Conservation (phyloP, 2,797 vertebrate genomes). For the Sebastes itinus region DNA sequence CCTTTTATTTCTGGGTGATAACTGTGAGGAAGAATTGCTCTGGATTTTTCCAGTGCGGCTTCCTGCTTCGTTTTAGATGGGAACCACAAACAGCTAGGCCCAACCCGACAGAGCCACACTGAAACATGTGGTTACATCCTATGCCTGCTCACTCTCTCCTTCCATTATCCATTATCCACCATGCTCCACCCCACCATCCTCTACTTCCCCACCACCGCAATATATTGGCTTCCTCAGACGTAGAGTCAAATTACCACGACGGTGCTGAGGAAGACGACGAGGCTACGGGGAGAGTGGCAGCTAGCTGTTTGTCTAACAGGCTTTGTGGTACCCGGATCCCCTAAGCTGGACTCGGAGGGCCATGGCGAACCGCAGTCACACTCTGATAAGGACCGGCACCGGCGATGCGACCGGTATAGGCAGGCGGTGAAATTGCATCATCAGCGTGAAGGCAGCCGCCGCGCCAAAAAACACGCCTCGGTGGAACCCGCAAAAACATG, state of each 20-base stretch:
- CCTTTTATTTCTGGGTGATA: conserved; percentile 44
- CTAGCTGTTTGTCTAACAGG: conserved; percentile 56
- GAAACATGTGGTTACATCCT: conserved; percentile 68
- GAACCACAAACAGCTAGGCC: conserved; percentile 67
- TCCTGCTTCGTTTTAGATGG: conserved; percentile 66
- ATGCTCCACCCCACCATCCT: conserved; percentile 52
- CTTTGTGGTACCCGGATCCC: conserved; percentile 59
- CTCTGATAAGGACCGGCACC: conserved; percentile 46
- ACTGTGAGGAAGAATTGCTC: conserved; percentile 46
- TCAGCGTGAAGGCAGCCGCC: conserved; percentile 60
- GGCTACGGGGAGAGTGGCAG: conserved; percentile 39
- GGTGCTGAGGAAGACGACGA: conserved; percentile 17
- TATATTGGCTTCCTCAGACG: conserved; percentile 59
- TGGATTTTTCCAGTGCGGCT: conserved; percentile 57
- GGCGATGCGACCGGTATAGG: conserved; percentile 35
- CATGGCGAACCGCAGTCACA: conserved; percentile 38
- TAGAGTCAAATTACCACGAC: conserved; percentile 66
- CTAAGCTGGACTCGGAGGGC: conserved; percentile 45
- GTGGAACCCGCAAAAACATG: conserved; percentile 54
- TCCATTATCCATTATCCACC: conserved; percentile 59
- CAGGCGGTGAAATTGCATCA: conserved; percentile 71
- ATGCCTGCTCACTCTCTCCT: conserved; percentile 44
- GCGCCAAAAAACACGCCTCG: conserved; percentile 62
- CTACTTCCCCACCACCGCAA: conserved; percentile 47
- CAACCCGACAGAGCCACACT: conserved; percentile 42